A percentile compares a stretch with the other conserved stretches of the same genome.
Conservation (phyloP, 2,888 invertebrate species). For the Hofmannophila pseudospretella region DNA sequence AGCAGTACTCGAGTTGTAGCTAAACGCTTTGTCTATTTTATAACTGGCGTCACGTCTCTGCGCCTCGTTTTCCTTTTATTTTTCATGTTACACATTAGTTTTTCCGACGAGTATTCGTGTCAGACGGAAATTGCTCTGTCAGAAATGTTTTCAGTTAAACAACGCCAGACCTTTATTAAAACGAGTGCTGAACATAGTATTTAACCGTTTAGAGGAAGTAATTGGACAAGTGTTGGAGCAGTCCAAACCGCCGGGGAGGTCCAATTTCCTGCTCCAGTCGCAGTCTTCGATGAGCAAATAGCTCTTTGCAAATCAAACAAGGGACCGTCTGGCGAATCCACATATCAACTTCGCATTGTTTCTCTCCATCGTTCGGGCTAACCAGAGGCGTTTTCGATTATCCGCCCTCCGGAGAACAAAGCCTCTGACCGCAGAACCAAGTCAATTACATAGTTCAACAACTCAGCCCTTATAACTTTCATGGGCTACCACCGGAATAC, state of each 20-base stretch:
- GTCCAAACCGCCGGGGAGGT: conserved; percentile 46
- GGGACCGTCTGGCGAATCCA: conserved; percentile 68
- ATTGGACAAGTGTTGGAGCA: conserved; percentile 65
- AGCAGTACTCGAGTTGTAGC: conserved; percentile 62
- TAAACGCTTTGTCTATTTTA: conserved; percentile 75
- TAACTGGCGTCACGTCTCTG: conserved; percentile 57
- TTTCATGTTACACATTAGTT: conserved; percentile 62
- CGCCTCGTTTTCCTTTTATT: conserved; percentile 46
- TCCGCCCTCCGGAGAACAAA: conserved; percentile 72
- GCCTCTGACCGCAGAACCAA: conserved; percentile 73
- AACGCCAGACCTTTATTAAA: conserved; percentile 42
- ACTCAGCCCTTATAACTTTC: conserved; percentile 78
- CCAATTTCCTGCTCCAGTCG: conserved; percentile 67
- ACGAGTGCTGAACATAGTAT: conserved; percentile 32
- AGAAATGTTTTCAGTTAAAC: conserved; percentile 42
- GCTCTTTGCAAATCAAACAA: conserved; percentile 76
- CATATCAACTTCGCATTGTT: conserved; percentile 76
- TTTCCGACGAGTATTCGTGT: conserved; percentile 54
- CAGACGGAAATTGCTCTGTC: conserved; percentile 57
- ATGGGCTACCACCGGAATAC: conserved; percentile 73
- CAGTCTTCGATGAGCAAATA: conserved; percentile 68
- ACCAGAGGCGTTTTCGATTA: conserved; percentile 77
- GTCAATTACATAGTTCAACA: conserved; percentile 79
- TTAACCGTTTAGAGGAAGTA: conserved; percentile 50
- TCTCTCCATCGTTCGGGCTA: conserved; percentile 66